Evolutionary conservation across 2,113 vertebrate species (phyloP).

Genomic region (Canis aureus): DNA sequence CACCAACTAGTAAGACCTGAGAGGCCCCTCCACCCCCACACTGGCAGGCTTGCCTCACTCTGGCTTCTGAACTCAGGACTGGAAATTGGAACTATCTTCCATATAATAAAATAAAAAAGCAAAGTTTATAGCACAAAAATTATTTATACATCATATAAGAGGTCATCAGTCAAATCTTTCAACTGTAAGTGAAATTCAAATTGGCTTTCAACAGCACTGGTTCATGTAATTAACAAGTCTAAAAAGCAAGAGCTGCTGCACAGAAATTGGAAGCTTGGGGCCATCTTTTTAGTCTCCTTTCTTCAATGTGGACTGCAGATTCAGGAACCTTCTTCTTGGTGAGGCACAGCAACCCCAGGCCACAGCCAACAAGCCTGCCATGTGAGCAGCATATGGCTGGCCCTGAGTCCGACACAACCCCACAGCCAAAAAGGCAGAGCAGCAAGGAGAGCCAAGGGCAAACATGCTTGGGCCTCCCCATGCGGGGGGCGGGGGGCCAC

Average conservation of each 20-base stretch:
- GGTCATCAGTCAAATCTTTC: background rate
- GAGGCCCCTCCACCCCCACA: too few species aligned
- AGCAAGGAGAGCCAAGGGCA: background rate
- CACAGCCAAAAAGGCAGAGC: background rate
- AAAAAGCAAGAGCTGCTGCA: background rate
- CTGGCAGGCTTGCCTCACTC: background rate
- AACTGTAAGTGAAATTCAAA: background rate
- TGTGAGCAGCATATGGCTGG: background rate
- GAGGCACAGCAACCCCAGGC: background rate
- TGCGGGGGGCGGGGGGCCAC: too few species aligned
- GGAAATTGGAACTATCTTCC: background rate
- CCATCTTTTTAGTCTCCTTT: too few species aligned
- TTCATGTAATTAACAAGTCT: background rate
- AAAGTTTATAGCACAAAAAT: background rate
- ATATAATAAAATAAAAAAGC: background rate
- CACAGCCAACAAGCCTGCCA: background rate
- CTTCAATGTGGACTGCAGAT: background rate
- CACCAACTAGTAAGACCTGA: background rate
- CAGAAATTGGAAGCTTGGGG: background rate
- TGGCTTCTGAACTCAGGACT: background rate
- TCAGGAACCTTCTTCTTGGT: background rate
- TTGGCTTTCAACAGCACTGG: background rate
- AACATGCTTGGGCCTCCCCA: background rate
- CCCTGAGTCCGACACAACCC: background rate
- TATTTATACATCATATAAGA: accelerated